Evolutionary conservation across 1,140 invertebrate genomes (phyloP), one percentile per base, ranked within the genome.

Genomic region (Eumaeus atala): DNA sequence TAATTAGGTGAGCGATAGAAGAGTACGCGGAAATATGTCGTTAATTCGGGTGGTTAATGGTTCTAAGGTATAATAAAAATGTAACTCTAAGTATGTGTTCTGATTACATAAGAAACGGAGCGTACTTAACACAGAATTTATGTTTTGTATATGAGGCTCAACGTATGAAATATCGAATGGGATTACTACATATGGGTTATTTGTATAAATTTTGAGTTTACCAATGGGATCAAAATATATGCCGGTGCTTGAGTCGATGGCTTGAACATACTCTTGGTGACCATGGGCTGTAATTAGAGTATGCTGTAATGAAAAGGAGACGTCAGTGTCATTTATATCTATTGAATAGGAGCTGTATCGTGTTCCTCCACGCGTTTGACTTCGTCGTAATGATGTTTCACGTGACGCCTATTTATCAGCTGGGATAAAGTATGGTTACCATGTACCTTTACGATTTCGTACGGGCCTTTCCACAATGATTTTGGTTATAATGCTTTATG

Each of bases 161-260:
- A 42, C 14, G 16, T 42, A 12, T 7, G 40, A 42, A 16, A 42
- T 14, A 14, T 42, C 40, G 14, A 42, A 1, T 1, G 40, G 40
- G 16, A 12, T 42, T 0, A 42, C 40, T 6, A 42, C 12, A 14
- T 42, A 12, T 14, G 16, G 9, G 16, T 42, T 16, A 42, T 14
- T 9, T 14, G 40, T 16, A 42, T 12, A 42, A 16, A 42, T 42
- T 42, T 42, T 42, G 14, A 42, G 9, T 9, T 16, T 12, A 9
- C 40, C 40, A 16, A 42, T 42, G 1, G 40, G 40, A 42, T 42
- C 40, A 42, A 42, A 42, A 16, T 42, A 42, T 16, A 42, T 42
- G 4, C 40, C 40, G 0, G 40, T 12, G 8, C 40, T 42, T 42
- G 40, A 42, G 9, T 14, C 16, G 9, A 42, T 42, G 5, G 0